Evolutionary conservation across 2,888 invertebrate genomes (phyloP), one percentile per base, ranked within the genome.

Genomic region (Cosmia trapezina): DNA sequence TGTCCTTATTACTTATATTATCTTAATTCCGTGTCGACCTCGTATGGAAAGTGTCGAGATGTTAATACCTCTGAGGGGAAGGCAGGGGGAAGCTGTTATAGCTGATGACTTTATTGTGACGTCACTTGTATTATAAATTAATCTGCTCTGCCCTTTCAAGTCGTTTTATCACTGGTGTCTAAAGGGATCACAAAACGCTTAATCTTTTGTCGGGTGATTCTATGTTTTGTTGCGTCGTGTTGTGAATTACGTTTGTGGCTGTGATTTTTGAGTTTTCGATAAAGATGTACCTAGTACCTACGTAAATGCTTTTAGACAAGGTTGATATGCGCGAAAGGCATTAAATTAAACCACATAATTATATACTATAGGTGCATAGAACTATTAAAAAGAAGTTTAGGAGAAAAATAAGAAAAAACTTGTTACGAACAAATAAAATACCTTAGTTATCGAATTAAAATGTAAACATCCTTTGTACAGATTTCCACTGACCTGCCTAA

Each of bases 1-100:
- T 43, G 75, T 57, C 28, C 57, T 56, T 80, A 84, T 80, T 82
- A 85, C 82, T 71, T 77, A n/a, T n/a, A n/a, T n/a, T n/a, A 72
- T 86, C 81, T 87, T 85, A 81, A 83, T 83, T 80, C 69, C 63
- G 8, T 54, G 80, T 73, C 61, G 83, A 81, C 83, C 83, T 84
- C 83, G 71, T 57, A 61, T 70, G 73, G 70, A 17, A 85, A 83
- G 86, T 84, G 81, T 67, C 59, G 57, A 66, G 56, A 69, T 76
- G 74, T 60, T 84, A 83, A 84, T 76, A 74, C 63, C 73, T 76
- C 56, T 68, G 41, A 51, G 56, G 9, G 28, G 33, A 0, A 17
- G 47, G 17, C 11, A 22, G 54, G 19, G 17, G 12, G n/a, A 17
- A 37, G 49, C 57, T 59, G 43, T 71, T 70, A 76, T 63, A 60